These are phyloP conservation scores for Hyles vespertilio DNA, from an alignment of 1,140 invertebrate genomes.

Conservation along the genomic window DNA sequence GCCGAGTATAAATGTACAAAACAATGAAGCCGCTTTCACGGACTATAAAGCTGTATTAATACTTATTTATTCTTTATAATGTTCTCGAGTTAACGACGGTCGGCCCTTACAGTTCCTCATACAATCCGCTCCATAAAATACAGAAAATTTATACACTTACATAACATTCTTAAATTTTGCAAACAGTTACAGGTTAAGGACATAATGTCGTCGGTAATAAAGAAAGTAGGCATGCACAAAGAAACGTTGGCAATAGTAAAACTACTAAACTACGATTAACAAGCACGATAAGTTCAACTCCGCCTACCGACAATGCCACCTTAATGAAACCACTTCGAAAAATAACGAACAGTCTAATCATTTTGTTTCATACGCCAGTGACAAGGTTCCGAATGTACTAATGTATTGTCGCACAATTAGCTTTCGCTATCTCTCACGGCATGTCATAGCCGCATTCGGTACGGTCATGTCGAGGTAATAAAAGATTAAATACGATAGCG, in stretches of 20 bases:
- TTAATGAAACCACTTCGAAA: too few species aligned
- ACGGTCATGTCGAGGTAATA: constrained; percentile 32
- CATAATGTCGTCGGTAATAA: too few species aligned
- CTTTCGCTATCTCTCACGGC: too few species aligned
- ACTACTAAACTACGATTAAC: too few species aligned
- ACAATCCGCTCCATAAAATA: constrained; percentile 59
- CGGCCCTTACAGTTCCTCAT: constrained; percentile 60
- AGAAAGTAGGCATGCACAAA: constrained; percentile 14
- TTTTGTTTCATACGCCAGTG: too few species aligned
- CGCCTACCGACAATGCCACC: too few species aligned
- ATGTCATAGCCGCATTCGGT: constrained; percentile 23
- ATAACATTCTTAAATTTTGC: constrained; percentile 54
- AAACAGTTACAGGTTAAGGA: constrained; percentile 9
- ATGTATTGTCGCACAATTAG: too few species aligned
- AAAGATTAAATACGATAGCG: constrained; percentile 39
- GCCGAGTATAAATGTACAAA: constrained; percentile 33
- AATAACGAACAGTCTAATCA: too few species aligned
- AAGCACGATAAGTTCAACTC: too few species aligned
- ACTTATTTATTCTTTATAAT: constrained; percentile 72
- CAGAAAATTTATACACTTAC: constrained; percentile 48
- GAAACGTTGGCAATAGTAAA: too few species aligned
- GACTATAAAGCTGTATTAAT: constrained; percentile 67
- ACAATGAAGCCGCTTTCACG: constrained; percentile 65
- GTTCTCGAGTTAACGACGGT: constrained; percentile 70
- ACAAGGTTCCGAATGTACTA: too few species aligned